phyloP scores from a whole-genome alignment of 2,113 vertebrate species.

The Muntiacus muntjak region DNA sequence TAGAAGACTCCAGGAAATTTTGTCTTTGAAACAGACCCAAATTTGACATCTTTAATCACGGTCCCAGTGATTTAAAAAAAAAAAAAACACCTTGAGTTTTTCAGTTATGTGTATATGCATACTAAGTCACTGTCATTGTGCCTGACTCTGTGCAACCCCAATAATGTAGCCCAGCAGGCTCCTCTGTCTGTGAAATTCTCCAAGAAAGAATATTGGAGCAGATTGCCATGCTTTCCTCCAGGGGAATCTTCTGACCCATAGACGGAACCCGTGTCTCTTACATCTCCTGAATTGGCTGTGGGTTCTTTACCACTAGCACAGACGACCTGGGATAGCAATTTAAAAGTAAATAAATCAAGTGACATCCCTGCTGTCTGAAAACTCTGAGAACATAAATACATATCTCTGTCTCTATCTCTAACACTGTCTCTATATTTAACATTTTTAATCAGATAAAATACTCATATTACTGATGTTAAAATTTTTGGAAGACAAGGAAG shows the following conservation, averaged over 20 bases:
- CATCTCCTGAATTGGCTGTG: not conserved
- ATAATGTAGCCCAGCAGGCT: not conserved
- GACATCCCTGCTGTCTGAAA: not conserved
- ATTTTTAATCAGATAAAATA: not conserved
- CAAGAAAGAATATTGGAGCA: not conserved
- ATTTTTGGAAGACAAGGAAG: not conserved
- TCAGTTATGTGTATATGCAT: not conserved
- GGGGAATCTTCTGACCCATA: not conserved
- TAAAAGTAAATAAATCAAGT: not conserved
- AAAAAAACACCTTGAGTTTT: not conserved
- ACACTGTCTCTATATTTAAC: not conserved
- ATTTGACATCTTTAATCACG: not conserved
- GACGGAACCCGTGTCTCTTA: not conserved
- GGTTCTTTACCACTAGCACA: not conserved
- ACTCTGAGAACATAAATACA: not conserved
- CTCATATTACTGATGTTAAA: not conserved
- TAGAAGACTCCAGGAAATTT: not conserved
- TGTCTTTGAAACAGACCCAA: not conserved
- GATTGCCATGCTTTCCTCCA: not conserved
- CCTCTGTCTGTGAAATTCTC: not conserved
- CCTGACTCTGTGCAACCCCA: not conserved
- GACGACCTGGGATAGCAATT: not conserved
- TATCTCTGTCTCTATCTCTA: not conserved
- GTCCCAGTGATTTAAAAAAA: not conserved
- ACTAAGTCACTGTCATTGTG: not conserved